Evolutionary conservation across 2,888 invertebrate genomes (phyloP).

Genomic region (Entomobrya multifasciata): DNA sequence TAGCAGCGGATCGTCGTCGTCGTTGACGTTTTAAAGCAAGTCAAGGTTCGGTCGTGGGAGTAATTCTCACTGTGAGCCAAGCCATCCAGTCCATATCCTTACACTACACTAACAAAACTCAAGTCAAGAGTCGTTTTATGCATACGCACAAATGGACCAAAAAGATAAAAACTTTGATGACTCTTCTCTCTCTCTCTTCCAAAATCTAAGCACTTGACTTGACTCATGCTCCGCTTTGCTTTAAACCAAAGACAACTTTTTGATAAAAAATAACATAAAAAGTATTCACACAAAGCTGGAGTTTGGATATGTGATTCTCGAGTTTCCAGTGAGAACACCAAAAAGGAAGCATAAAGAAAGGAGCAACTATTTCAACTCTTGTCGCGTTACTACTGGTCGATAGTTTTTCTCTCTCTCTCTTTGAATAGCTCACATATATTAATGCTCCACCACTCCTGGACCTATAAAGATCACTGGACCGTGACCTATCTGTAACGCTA

Average conservation of each 20-base stretch:
- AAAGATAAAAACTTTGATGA: slow-evolving; percentile 67
- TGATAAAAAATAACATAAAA: neutral
- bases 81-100: neutral
- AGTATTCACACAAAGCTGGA: neutral
- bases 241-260: neutral
- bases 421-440: neutral
- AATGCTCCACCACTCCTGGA: neutral
- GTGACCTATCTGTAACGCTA: slow-evolving; percentile 59
- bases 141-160: slow-evolving; percentile 60
- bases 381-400: slow-evolving; percentile 15
- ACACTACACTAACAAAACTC: neutral
- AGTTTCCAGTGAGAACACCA: slow-evolving; percentile 44
- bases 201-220: neutral
- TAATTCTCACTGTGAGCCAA: slow-evolving; percentile 58
- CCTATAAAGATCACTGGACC: slow-evolving; percentile 70
- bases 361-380: slow-evolving; percentile 9
- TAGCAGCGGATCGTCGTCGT: neutral
- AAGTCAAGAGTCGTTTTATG: slow-evolving; percentile 14
- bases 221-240: neutral
- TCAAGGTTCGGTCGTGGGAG: slow-evolving; percentile 66
- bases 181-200: slow-evolving; percentile 35
- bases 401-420: neutral
- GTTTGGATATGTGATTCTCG: slow-evolving; percentile 37
- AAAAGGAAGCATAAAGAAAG: slow-evolving; percentile 54
- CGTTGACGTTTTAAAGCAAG: slow-evolving; percentile 43